A percentile compares a stretch with the other conserved stretches of the same genome.
Evolutionary conservation across 2,113 vertebrate species (phyloP).

Genomic region (Ictalurus punctatus): DNA sequence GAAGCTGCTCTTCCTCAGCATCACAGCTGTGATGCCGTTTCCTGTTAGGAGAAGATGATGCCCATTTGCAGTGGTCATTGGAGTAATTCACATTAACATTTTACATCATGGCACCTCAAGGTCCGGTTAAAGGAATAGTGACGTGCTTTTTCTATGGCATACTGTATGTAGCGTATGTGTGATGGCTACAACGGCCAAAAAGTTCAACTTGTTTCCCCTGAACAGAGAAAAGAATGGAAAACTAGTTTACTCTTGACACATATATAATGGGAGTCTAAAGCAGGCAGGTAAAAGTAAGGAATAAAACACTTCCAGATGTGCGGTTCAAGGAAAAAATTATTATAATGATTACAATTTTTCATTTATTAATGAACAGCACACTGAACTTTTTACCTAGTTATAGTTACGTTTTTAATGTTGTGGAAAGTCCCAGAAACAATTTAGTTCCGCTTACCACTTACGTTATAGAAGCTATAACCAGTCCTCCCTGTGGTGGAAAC

Average conservation of each 20-base stretch:
- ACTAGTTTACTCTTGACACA: neutral
- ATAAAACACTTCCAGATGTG: neutral
- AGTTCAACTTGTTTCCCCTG: neutral
- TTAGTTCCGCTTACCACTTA: neutral
- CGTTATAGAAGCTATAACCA: neutral
- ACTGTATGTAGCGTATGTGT: too few relatives aligned
- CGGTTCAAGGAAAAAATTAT: neutral
- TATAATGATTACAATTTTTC: neutral
- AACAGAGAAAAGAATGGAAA: neutral
- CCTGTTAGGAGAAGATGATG: slow-evolving; percentile 67
- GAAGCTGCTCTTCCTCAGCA: slow-evolving; percentile 81
- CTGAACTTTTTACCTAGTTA: neutral
- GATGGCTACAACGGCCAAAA: neutral
- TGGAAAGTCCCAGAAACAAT: neutral
- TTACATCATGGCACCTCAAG: neutral
- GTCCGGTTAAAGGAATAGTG: neutral
- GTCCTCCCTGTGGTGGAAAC: neutral
- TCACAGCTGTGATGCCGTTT: slow-evolving; percentile 86
- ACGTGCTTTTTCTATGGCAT: neutral
- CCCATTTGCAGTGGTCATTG: neutral
- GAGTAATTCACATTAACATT: neutral
- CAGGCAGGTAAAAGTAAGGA: neutral
- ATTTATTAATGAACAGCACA: neutral
- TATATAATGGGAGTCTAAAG: neutral
- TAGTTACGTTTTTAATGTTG: neutral